Base-by-base conservation (phyloP, 2,113 vertebrate species). In the Oplegnathus fasciatus region DNA sequence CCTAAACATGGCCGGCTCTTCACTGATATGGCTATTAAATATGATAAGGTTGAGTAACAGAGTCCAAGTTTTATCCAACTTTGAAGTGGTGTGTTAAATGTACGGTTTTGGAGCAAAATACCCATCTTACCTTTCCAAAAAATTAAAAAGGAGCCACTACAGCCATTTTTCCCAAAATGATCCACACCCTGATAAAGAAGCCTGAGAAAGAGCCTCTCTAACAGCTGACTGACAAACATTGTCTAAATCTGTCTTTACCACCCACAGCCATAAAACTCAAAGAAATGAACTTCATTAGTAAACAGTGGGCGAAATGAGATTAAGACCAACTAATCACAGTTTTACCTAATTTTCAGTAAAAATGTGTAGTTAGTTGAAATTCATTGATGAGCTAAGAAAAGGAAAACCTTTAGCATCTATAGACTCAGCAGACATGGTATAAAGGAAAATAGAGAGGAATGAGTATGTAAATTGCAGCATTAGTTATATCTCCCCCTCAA, bases 221-320 rank as follows among this genome's bases (percentile, higher is more conserved):
- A 34, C 42, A 72, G 67, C 42, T 78, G 57, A 64, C 68, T 61
- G 69, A 70, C 64, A 76, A 76, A 79, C 78, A 68, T 37, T 37
- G 24, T 48, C 42, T 73, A 69, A 80, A 83, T 67, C 52, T 0
- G 9, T 70, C 42, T 70, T 72, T 70, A 70, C 75, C 67, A 65
- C 50, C 60, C 75, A 72, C 69, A 58, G 57, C 68, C 71, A 54
- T 55, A 60, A 46, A 80, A 67, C 28, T 54, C 30, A 40, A 50
- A 78, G 15, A 40, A 60, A 54, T 73, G 1, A 40, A 65, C 26
- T 57, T 60, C 30, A 62, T 62, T 6, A 2, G 14, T 44, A 65
- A 76, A 74, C 57, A 48, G 40, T 37, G 44, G 32, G n/a, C 14
- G 20, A 57, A 74, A 55, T 54, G 1, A 55, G 52, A 78, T 46